Base-by-base conservation (phyloP, 2,113 vertebrate genomes). In the Callorhinus ursinus region DNA sequence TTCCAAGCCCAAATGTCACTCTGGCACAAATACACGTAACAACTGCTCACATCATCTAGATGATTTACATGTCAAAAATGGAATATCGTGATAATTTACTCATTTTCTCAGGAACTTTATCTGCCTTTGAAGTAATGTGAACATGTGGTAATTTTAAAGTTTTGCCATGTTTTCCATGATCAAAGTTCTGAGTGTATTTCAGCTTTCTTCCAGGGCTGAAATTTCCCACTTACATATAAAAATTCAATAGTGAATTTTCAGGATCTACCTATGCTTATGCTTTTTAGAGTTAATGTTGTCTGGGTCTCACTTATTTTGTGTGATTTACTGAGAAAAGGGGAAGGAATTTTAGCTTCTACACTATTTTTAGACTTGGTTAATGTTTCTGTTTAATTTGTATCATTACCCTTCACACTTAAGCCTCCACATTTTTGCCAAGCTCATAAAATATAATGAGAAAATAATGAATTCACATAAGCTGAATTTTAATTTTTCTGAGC, bases 391-490 rank as follows among this genome's bases (percentile, higher is more conserved):
- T 97, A 93, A 96, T 88, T 85, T 4, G 7, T 67, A 76, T 94
- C 57, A 95, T 90, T 91, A 95, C 36, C 26, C 7, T 93, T 92
- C 46, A 77, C 63, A 42, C 26, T 81, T 65, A 95, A 93, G 63
- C 71, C 28, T 92, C 61, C 12, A 74, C 15, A 28, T 61, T 95
- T 96, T 86, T 89, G 92, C 84, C 93, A 95, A 90, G 31, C 82
- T 94, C 86, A 87, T 74, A 88, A 87, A 93, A 77, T 79, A 74
- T 89, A 97, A 96, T 95, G 95, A 96, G 94, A 92, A 96, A 97
- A 93, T 97, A 96, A 96, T 96, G 87, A 96, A 96, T 97, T 94
- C 55, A 95, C 82, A 61, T 69, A 69, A 88, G 33, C 33, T 79
- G 79, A 82, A 71, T 84, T 93, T 63, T 80, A 85, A 87, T 94